Base-by-base conservation (phyloP, 2,888 invertebrate genomes). In the Apeira syringaria region DNA sequence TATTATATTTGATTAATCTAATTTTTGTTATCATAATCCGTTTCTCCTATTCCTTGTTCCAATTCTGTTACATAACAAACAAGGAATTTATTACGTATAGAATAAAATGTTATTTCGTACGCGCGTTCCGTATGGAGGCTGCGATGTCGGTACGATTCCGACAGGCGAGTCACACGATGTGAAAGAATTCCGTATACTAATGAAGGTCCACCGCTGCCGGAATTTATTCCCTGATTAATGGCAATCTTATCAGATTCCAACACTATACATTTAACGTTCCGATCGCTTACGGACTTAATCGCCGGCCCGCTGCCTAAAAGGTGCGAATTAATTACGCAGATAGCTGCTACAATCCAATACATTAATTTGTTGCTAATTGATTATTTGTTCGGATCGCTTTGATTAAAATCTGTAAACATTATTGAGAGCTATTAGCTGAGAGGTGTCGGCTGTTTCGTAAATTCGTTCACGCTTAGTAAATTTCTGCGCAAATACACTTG, bases 271-370 rank as follows among this genome's bases (percentile, higher is more conserved):
- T 77, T 68, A 69, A 67, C 71, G 66, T 59, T 53, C 60, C 65
- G 66, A 73, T 76, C 71, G 62, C 56, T 61, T 44, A 57, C 62
- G 56, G 50, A 68, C 70, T 74, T 73, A 72, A 80, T 75, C 72
- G 74, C 44, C 59, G 57, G 59, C 70, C 70, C 55, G 52, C 60
- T 58, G 57, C 63, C 59, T 66, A 74, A 49, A 76, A 77, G 77
- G 76, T 81, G 77, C 64, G 72, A 81, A 84, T 82, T 80, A 80
- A 85, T 83, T 81, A 80, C 68, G 58, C 56, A 60, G 70, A 75
- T 74, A 75, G 69, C 74, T 68, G 58, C 60, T 68, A 65, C 63
- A 71, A 70, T 67, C 59, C 64, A 59, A 70, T 69, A 70, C 70
- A 71, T 78, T 74, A 72, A 76, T 75, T 74, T 64, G 61, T 60